These are phyloP conservation scores for Riparia riparia DNA, from an alignment of 2,113 vertebrate species.

Conservation along the genomic window DNA sequence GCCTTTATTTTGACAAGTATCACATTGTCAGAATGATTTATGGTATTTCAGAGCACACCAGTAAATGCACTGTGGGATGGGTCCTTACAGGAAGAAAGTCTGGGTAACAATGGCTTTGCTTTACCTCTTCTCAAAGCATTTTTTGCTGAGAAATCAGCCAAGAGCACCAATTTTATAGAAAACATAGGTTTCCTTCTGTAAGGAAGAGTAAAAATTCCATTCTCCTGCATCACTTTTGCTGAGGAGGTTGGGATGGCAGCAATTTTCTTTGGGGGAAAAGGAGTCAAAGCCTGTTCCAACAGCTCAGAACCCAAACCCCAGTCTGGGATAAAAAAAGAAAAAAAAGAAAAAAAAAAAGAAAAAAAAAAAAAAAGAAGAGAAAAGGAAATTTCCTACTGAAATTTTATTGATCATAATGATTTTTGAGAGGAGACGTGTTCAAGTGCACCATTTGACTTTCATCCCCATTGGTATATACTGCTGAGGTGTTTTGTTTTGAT, in stretches of 20 bases:
- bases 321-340: not conserved
- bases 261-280: not conserved
- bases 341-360: no score
- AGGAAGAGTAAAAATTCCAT: not conserved
- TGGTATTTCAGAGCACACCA: conserved; percentile 47
- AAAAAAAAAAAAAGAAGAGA: no score
- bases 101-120: conserved; percentile 28
- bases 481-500: not conserved
- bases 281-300: not conserved
- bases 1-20: conserved; percentile 71
- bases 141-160: not conserved
- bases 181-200: not conserved
- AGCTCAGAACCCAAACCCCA: not conserved
- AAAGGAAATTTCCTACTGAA: not conserved
- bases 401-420: not conserved
- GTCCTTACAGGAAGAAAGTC: conserved; percentile 45
- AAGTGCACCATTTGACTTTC: not conserved
- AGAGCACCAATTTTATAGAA: not conserved
- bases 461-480: not conserved
- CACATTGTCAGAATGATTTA: conserved; percentile 69
- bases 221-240: not conserved
- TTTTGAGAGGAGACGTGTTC: not conserved
- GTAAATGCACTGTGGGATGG: conserved; percentile 28
- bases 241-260: not conserved
- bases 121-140: not conserved